Base-by-base conservation (phyloP, 2,113 vertebrate species). In the Bufo bufo region DNA sequence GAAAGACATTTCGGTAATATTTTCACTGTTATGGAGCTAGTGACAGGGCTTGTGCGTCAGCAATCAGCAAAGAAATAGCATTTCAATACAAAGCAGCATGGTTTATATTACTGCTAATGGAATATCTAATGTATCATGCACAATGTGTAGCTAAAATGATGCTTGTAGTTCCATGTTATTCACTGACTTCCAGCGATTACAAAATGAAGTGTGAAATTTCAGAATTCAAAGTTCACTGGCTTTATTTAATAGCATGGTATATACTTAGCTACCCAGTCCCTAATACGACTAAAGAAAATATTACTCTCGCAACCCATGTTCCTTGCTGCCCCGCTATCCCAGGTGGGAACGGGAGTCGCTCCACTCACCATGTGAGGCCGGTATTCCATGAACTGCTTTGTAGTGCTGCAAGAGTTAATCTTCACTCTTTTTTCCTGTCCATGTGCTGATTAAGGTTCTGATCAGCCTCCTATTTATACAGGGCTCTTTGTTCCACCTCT, bases 31-130 rank as follows among this genome's bases (percentile, higher is more conserved):
- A 83, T 63, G 5, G 47, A 45, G 23, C 78, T 23, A 50, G 81
- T 65, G 61, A 65, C 61, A 50, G 43, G 52, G 59, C 59, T 66
- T 82, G 81, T 82, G 81, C 61, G 43, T 82, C 81, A 82, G 58
- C 80, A 82, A 63, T 63, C 80, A 65, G 58, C 81, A 82, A 65
- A 83, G 81, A 69, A 83, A 69, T 50, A 83, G 45, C 61, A 83
- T 69, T 83, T 66, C 63, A 66, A 8, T 50, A 66, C 45, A 52
- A 83, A 83, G 20, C 81, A 66, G 81, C 47, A 52, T 83, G 81
- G 11, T 83, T 52, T 65, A 83, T 83, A 66, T 83, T 83, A 69
- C 61, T 52, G 81, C 81, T 69, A 83, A 66, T 69, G 61, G 81
- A 83, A 83, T 65, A 49, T 66, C 61, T 66, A 50, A 83, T 83